Percentiles rank a stretch among this genome's conserved stretches.
Evolutionary conservation across 2,113 vertebrate species (phyloP).

Genomic region (Passer montanus): DNA sequence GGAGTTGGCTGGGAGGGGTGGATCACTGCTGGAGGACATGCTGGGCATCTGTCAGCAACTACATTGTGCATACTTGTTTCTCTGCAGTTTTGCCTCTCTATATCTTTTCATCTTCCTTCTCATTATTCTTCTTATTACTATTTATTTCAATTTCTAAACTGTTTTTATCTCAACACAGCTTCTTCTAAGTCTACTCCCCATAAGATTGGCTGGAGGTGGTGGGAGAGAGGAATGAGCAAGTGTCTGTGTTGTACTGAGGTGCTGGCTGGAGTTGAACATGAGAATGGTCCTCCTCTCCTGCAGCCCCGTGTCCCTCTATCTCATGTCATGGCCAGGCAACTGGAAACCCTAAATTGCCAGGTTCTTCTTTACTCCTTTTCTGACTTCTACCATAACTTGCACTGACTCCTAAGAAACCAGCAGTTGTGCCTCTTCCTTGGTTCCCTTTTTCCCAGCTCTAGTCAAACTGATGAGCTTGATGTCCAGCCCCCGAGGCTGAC

Average conservation of each 20-base stretch:
- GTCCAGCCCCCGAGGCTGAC: fast-evolving
- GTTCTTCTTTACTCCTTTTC: neutral
- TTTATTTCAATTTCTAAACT: neutral
- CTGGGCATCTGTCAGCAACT: neutral
- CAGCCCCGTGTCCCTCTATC: neutral
- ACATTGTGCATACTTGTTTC: neutral
- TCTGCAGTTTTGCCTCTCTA: neutral
- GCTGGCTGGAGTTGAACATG: neutral
- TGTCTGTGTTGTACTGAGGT: neutral
- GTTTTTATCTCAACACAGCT: neutral
- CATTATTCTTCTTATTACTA: neutral
- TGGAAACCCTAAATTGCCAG: neutral
- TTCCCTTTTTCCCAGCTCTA: neutral
- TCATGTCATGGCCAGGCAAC: neutral
- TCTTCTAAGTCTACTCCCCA: neutral
- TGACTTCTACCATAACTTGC: neutral
- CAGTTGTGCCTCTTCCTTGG: neutral
- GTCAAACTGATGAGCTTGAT: neutral
- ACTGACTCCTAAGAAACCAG: neutral
- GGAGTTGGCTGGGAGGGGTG: neutral
- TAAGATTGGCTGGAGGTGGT: no score
- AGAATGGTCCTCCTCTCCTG: neutral
- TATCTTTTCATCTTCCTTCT: neutral
- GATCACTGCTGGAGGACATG: fast-evolving
- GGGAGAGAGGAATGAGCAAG: neutral